A percentile compares a stretch with the other conserved stretches of the same genome.
Evolutionary conservation across 2,888 invertebrate species (phyloP).

Genomic region (Drosophila setosimentum): DNA sequence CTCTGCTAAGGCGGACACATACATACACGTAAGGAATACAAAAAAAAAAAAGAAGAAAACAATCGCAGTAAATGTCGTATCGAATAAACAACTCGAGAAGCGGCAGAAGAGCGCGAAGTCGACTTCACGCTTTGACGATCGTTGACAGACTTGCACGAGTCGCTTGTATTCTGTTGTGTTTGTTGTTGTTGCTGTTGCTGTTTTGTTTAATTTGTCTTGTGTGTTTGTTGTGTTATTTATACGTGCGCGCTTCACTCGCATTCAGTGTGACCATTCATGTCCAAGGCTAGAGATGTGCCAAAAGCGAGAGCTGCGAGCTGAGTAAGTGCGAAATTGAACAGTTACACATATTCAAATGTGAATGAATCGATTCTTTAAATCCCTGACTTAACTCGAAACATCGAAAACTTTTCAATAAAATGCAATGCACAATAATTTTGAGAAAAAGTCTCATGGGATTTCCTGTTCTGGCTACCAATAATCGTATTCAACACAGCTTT

Average conservation of each 20-base stretch:
- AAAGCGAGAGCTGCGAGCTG: not conserved
- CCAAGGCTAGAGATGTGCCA: constrained; percentile 23
- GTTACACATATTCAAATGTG: not conserved
- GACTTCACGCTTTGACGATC: constrained; percentile 72
- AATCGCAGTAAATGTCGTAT: constrained; percentile 32
- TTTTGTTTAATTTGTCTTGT: not conserved
- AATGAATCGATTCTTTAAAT: not conserved
- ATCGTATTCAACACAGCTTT: not conserved
- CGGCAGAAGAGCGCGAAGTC: constrained; percentile 24
- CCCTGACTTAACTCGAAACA: not conserved
- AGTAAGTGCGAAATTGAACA: not conserved
- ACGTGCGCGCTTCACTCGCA: constrained; percentile 44
- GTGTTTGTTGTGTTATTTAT: constrained; percentile 12
- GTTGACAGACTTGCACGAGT: constrained; percentile 66
- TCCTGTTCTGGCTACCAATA: constrained; percentile 3
- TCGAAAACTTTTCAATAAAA: not conserved
- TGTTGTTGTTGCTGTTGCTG: not conserved
- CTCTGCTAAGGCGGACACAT: not conserved
- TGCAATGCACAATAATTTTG: not conserved
- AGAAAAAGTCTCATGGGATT: not conserved
- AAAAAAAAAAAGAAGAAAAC: not conserved
- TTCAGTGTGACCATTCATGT: constrained; percentile 48
- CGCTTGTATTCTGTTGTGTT: constrained; percentile 5
- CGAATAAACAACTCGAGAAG: constrained; percentile 21
- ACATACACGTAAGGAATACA: constrained; percentile 52